phyloP scores from a whole-genome alignment of 1,140 invertebrate species.

The Pseudomyrmex pallidus region DNA sequence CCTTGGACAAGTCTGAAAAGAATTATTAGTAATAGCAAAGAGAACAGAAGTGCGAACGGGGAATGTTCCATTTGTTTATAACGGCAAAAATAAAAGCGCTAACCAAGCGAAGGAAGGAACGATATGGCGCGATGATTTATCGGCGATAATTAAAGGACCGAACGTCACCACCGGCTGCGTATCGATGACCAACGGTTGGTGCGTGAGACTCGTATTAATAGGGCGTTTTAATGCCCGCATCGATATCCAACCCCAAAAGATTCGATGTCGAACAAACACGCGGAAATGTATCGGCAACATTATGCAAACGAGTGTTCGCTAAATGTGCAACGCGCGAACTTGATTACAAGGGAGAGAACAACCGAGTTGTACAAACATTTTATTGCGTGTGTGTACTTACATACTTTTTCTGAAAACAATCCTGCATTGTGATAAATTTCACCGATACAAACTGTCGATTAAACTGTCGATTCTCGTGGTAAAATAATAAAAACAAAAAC shows the following conservation, averaged over 20 bases:
- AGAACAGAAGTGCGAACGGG: too few species aligned
- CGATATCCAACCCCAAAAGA: constrained; percentile 57
- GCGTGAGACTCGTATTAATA: constrained; percentile 79
- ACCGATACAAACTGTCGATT: not conserved
- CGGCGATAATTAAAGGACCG: constrained; percentile 77
- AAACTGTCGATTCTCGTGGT: not conserved
- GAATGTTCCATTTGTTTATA: constrained; percentile 25
- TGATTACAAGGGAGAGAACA: constrained; percentile 8
- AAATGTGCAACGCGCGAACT: not conserved
- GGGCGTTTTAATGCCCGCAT: constrained; percentile 69
- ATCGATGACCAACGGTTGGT: constrained; percentile 76
- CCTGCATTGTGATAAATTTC: not conserved
- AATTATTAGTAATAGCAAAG: too few species aligned
- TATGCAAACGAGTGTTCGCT: constrained; percentile 38
- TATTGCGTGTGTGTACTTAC: not conserved
- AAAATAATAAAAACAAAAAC: not conserved
- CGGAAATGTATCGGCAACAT: constrained; percentile 24
- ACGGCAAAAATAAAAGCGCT: constrained; percentile 54
- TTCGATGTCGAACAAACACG: constrained; percentile 12
- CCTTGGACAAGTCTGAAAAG: not conserved
- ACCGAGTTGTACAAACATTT: not conserved
- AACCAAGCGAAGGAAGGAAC: constrained; percentile 6
- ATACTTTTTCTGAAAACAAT: not conserved
- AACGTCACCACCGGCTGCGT: constrained; percentile 76
- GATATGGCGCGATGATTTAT: constrained; percentile 76